Base-by-base conservation (phyloP, 2,888 invertebrate species). In the Archips crataeganus region DNA sequence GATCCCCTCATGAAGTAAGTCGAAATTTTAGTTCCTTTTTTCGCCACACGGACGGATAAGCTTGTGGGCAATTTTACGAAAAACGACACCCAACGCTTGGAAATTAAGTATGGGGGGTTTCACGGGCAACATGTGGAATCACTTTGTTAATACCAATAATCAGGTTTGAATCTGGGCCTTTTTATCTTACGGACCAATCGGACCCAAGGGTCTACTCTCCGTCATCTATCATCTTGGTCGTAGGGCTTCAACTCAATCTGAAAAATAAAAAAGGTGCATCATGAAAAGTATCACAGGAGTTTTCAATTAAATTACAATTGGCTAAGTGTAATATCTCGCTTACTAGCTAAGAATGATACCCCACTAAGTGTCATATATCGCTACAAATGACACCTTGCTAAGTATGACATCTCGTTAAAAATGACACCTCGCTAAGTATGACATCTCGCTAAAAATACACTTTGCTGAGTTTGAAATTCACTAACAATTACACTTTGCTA, bases 241-340 rank as follows among this genome's bases (percentile, higher is more conserved):
- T 61, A 71, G 0, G 72, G 63, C 23, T 75, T 68, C 3, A 75
- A 15, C 10, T 75, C 68, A n/a, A 75, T 75, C 75, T 75, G 75
- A 32, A 71, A 75, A 47, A 45, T 8, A 45, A 8, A 36, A 34
- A 8, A 45, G 2, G 8, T 42, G 4, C 10, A 1, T 45, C 10
- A 0, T 45, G 2, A 45, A 8, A 3, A 3, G 9, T 10, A 45
- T 8, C 3, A 10, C 45, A 10, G 10, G 9, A 45, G 10, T 39
- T 39, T 4, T 39, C 6, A 3, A 39, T 6, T 6, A 39, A 39
- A 39, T 5, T 1, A 6, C 6, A 5, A 4, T 3, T 11, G 11
- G 49, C 4, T n/a, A n/a, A 49, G n/a, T 49, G n/a, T n/a, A 13
- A 13, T 3, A 13, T 23, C 47, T 49, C 54, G 3, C 15, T 9